Base-by-base conservation (phyloP, 2,113 vertebrate genomes). In the Taurulus bubalis region DNA sequence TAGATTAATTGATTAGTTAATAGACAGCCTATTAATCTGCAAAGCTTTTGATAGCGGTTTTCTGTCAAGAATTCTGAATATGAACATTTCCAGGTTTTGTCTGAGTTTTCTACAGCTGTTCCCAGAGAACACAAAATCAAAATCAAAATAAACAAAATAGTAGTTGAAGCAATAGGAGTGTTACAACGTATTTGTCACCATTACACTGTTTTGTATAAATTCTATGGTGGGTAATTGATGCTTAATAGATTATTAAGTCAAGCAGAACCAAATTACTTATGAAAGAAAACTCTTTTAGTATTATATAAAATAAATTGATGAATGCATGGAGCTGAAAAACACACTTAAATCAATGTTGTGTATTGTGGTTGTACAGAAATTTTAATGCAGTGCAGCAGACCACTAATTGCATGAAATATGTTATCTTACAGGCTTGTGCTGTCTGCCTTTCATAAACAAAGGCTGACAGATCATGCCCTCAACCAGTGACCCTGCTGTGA, bases 401-500 rank as follows among this genome's bases (percentile, higher is more conserved):
- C 72, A 79, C 90, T 94, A 94, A 94, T 94, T 94, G 84, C 90
- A 92, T 89, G 62, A 93, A 94, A 94, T 94, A 94, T 94, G 93
- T 90, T 93, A 88, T 92, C 91, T 94, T 92, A 92, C 92, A 94
- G 93, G 91, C 92, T 77, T 90, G 87, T 85, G 90, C 91, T 93
- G 92, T 90, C 89, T 88, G 90, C 82, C 66, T 91, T 89, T 92
- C 83, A 91, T 90, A 94, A 94, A 94, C 93, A 93, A 93, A 94
- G 87, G 89, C 92, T 94, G 93, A 93, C 93, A 94, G 92, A 94
- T 93, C 92, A 89, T 93, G 92, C 92, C 93, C 92, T 90, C 80
- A 90, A 90, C 93, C 89, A 82, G 92, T 91, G 92, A 94, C 93
- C 92, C 92, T 90, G 93, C 92, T 94, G 93, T 92, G 93, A 94